phyloP scores from a whole-genome alignment of 2,797 vertebrate genomes.

The Gobio occitaniae region DNA sequence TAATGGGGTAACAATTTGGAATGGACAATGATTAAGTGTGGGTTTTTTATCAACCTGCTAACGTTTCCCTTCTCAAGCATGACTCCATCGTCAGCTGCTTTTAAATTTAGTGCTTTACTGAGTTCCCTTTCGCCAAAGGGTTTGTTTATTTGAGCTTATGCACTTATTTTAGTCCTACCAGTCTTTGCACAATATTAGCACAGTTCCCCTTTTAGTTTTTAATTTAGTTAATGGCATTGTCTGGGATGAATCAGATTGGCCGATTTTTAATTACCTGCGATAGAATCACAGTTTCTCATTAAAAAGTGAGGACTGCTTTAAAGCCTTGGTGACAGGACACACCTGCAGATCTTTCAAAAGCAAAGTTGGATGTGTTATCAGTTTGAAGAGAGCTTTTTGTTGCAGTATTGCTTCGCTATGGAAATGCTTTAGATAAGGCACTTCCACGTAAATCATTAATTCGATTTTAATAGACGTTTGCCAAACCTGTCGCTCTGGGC shows the following conservation, averaged over 20 bases:
- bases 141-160: slow-evolving; percentile 37
- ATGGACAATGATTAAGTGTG: slow-evolving; percentile 47
- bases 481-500: slow-evolving; percentile 46
- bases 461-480: slow-evolving; percentile 45
- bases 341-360: slow-evolving; percentile 39
- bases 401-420: slow-evolving; percentile 41
- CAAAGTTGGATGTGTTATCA: slow-evolving; percentile 46
- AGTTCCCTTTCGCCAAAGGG: not conserved
- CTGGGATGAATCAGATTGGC: slow-evolving; percentile 49
- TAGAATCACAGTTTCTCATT: slow-evolving; percentile 58
- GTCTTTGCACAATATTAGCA: slow-evolving; percentile 11
- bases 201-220: slow-evolving; percentile 23
- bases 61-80: slow-evolving; percentile 29
- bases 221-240: slow-evolving; percentile 53
- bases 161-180: not conserved
- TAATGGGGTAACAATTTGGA: slow-evolving; percentile 58
- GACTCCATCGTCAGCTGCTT: slow-evolving; percentile 26
- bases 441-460: slow-evolving; percentile 48
- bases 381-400: slow-evolving; percentile 37
- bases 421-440: slow-evolving; percentile 49
- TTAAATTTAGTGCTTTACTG: slow-evolving; percentile 12
- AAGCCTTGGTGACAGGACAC: slow-evolving; percentile 43
- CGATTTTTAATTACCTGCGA: slow-evolving; percentile 59
- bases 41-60: slow-evolving; percentile 44
- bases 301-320: slow-evolving; percentile 51